A percentile compares a stretch with the other conserved stretches of the same genome.
These are phyloP conservation scores for Amphiura filiformis DNA, from an alignment of 35 echinoderm and acorn worm genomes.

Conservation along the genomic window DNA sequence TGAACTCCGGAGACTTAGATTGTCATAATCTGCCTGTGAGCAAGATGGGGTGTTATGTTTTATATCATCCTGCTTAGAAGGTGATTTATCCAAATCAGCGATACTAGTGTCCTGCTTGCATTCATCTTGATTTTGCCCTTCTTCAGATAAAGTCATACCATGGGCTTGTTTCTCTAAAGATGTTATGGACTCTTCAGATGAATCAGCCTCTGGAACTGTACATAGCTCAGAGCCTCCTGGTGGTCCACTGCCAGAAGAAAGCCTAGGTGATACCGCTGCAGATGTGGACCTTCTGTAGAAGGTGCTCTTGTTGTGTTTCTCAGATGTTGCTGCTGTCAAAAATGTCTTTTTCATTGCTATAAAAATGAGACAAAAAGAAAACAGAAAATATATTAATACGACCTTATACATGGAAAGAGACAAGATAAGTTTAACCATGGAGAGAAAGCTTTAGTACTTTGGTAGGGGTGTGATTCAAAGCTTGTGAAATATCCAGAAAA, in stretches of 20 bases:
- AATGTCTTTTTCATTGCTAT: background rate
- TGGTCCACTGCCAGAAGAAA: background rate
- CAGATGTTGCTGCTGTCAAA: background rate
- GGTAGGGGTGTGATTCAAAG: too few relatives aligned
- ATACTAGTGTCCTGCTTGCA: too few relatives aligned
- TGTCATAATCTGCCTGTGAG: background rate
- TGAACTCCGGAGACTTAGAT: constrained; percentile 6
- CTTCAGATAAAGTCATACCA: background rate
- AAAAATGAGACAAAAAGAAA: too few relatives aligned
- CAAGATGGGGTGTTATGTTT: background rate
- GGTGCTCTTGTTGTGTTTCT: background rate
- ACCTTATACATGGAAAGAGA: too few relatives aligned
- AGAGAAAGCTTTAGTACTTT: too few relatives aligned
- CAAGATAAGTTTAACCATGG: too few relatives aligned
- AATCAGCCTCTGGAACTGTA: background rate
- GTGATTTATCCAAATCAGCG: background rate
- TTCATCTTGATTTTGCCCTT: background rate
- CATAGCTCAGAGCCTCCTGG: background rate
- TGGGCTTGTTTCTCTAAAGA: background rate
- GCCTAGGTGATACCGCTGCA: background rate
- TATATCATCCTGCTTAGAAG: background rate
- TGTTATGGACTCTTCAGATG: background rate
- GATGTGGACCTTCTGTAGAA: background rate
- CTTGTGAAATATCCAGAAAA: too few relatives aligned
- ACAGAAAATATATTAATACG: too few relatives aligned